Evolutionary conservation across 2,797 vertebrate species (phyloP).

Genomic region (Siniperca obscura): DNA sequence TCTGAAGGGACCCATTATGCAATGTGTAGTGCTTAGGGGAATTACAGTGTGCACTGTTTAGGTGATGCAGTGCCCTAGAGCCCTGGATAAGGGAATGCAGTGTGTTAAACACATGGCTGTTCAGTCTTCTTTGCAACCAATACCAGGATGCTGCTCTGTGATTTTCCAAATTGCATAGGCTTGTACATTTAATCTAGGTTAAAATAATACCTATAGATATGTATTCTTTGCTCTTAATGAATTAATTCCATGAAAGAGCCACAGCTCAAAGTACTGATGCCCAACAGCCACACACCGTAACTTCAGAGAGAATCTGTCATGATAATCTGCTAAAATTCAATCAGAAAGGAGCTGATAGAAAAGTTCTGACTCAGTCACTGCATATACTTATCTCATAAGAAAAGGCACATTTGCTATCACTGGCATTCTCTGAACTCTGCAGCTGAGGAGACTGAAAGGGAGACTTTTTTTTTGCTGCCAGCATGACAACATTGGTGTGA

Average conservation of each 20-base stretch:
- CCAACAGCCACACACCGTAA: conserved; percentile 38
- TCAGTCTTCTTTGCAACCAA: not conserved
- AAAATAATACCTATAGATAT: conserved; percentile 26
- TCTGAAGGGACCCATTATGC: conserved; percentile 43
- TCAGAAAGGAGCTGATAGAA: conserved; percentile 63
- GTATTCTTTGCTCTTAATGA: conserved; percentile 38
- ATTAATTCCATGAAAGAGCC: conserved; percentile 36
- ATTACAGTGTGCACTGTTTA: conserved; percentile 37
- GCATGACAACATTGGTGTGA: conserved; percentile 63
- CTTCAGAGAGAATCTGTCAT: conserved; percentile 60
- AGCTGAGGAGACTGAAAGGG: conserved; percentile 51
- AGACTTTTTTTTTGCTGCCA: conserved; percentile 54
- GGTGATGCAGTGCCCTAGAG: conserved; percentile 29
- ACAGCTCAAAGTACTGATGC: conserved; percentile 37
- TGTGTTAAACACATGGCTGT: conserved; percentile 40
- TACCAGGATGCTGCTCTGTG: not conserved
- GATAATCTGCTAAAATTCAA: conserved; percentile 73
- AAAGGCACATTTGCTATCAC: conserved; percentile 63
- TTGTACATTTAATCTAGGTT: conserved; percentile 23
- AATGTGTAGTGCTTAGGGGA: conserved; percentile 27
- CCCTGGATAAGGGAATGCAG: conserved; percentile 16
- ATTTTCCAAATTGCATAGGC: conserved; percentile 25
- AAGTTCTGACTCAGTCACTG: conserved; percentile 54
- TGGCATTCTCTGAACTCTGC: conserved; percentile 62
- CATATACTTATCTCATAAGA: conserved; percentile 67